phyloP scores from a whole-genome alignment of 2,113 vertebrate genomes.

The Psilopogon haemacephalus region DNA sequence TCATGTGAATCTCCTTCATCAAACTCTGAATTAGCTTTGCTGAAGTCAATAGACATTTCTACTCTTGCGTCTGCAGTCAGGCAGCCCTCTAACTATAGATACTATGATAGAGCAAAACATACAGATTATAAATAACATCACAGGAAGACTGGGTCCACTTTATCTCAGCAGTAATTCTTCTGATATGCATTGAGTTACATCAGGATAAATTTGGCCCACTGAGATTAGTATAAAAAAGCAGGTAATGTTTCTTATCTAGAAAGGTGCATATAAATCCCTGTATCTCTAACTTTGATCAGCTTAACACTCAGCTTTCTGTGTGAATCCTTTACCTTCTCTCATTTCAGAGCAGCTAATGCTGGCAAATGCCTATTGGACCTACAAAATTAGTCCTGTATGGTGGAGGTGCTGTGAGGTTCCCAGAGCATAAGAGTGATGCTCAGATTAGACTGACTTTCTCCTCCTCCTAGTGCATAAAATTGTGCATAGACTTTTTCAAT shows the following conservation, averaged over 20 bases:
- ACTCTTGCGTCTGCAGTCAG: constrained; percentile 8
- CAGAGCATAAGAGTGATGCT: constrained; percentile 16
- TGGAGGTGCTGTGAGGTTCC: constrained; percentile 49
- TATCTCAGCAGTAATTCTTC: constrained; percentile 54
- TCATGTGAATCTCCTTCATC: constrained; percentile 53
- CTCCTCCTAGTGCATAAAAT: constrained; percentile 20
- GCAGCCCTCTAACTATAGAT: constrained; percentile 13
- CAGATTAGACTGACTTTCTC: constrained; percentile 39
- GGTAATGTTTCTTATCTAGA: constrained; percentile 41
- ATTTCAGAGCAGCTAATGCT: constrained; percentile 63
- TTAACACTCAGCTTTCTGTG: constrained; percentile 56
- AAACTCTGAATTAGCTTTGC: constrained; percentile 53
- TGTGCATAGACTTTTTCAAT: neutral
- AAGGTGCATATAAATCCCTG: constrained; percentile 57
- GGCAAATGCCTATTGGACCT: constrained; percentile 60
- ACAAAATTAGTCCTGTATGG: constrained; percentile 27
- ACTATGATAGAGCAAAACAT: constrained; percentile 50
- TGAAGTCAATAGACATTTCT: constrained; percentile 24
- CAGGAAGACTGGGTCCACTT: constrained; percentile 27
- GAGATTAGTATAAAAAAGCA: constrained; percentile 52
- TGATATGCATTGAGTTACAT: constrained; percentile 49
- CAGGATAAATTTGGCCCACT: constrained; percentile 54
- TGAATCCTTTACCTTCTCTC: constrained; percentile 53
- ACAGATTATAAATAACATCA: constrained; percentile 69
- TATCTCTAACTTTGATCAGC: constrained; percentile 67